phyloP scores from a whole-genome alignment of 2,888 invertebrate species.

The Conomelus anceps region DNA sequence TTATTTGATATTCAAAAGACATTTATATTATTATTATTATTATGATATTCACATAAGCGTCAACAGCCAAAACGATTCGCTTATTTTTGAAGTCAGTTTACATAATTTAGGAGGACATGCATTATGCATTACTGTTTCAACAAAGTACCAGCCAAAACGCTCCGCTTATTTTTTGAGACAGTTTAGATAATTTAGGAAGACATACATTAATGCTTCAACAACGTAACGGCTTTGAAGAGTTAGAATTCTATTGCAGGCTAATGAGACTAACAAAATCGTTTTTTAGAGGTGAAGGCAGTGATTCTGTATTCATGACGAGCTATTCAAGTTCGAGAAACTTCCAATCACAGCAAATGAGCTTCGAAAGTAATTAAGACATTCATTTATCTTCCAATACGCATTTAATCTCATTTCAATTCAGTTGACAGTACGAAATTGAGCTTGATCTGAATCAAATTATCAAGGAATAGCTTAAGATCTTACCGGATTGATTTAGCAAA shows the following conservation, averaged over 20 bases:
- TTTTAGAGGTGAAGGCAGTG: not conserved
- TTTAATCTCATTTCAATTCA: not conserved
- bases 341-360: not conserved
- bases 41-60: no score
- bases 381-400: not conserved
- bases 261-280: not conserved
- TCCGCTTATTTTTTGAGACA: no score
- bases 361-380: not conserved
- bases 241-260: not conserved
- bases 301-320: not conserved
- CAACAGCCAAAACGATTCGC: no score
- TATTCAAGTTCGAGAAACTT: not conserved
- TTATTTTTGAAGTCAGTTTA: no score
- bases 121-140: no score
- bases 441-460: not conserved
- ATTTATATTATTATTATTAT: no score
- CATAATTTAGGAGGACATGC: no score
- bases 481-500: not conserved
- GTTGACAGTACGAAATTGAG: not conserved
- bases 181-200: no score
- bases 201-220: not conserved
- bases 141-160: no score
- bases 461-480: not conserved
- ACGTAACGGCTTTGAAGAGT: not conserved
- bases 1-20: no score